Percentiles rank a stretch among this genome's conserved stretches.
phyloP scores from a whole-genome alignment of 2,113 vertebrate genomes.

The Gasterosteus aculeatus region DNA sequence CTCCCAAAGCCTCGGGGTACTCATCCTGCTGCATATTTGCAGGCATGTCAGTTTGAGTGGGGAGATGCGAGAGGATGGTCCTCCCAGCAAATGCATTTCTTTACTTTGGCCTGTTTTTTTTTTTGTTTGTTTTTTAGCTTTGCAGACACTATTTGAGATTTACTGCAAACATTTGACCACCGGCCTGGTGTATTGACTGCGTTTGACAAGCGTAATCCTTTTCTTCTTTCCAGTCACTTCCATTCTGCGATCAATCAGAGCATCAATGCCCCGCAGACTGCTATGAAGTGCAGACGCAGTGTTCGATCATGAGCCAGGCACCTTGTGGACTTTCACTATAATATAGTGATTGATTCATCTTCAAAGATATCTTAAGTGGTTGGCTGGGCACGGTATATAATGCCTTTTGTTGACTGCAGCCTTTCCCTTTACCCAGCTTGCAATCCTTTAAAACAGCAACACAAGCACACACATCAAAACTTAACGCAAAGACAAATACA shows the following conservation, averaged over 20 bases:
- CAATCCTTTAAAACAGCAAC: slow-evolving; percentile 76
- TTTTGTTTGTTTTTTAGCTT: slow-evolving; percentile 70
- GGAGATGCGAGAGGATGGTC: slow-evolving; percentile 64
- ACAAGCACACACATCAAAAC: slow-evolving; percentile 76
- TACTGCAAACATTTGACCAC: slow-evolving; percentile 88
- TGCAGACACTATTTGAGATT: slow-evolving; percentile 85
- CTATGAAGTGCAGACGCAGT: slow-evolving; percentile 89
- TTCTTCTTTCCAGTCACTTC: slow-evolving; percentile 89
- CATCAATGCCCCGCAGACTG: slow-evolving; percentile 87
- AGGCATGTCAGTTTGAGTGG: slow-evolving; percentile 75
- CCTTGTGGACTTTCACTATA: slow-evolving; percentile 87
- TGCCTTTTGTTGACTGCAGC: slow-evolving; percentile 78
- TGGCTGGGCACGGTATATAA: slow-evolving; percentile 78
- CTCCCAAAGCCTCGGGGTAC: slow-evolving; percentile 71
- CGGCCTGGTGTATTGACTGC: slow-evolving; percentile 82
- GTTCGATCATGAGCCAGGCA: slow-evolving; percentile 84
- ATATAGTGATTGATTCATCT: slow-evolving; percentile 89
- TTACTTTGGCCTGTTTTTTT: slow-evolving; percentile 52
- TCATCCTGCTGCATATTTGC: slow-evolving; percentile 72
- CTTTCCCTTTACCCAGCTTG: slow-evolving; percentile 69
- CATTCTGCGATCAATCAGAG: slow-evolving; percentile 91
- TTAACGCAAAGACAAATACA: slow-evolving; percentile 67
- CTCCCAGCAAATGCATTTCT: slow-evolving; percentile 70
- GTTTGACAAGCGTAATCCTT: slow-evolving; percentile 90
- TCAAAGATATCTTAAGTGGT: slow-evolving; percentile 88